Conservation (phyloP, 2,888 invertebrate species). For the Charanyca ferruginea region DNA sequence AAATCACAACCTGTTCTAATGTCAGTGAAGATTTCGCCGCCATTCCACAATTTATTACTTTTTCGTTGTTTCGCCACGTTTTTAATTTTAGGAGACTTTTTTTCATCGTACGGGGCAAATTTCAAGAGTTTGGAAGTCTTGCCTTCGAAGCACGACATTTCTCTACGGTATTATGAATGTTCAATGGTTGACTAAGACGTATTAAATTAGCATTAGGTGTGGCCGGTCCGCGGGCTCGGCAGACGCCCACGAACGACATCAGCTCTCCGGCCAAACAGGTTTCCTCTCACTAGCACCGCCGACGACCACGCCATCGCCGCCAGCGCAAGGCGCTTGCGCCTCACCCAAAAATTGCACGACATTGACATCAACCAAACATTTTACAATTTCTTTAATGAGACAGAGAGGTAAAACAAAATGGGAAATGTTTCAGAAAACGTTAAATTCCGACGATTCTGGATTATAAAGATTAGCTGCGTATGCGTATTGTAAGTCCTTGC, state of each 20-base stretch:
- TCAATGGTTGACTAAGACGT: constrained; percentile 40
- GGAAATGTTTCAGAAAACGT: neutral
- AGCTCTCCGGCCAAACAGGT: constrained; percentile 80
- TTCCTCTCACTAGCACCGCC: constrained; percentile 83
- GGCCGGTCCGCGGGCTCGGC: constrained; percentile 66
- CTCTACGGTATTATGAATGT: constrained; percentile 12
- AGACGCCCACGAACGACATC: constrained; percentile 79
- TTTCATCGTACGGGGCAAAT: neutral
- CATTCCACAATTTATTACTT: constrained; percentile 64
- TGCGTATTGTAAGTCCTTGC: constrained; percentile 25
- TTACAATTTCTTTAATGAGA: neutral
- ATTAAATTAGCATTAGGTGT: constrained; percentile 70
- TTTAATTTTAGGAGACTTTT: constrained; percentile 14
- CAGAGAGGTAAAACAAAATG: constrained; percentile 1
- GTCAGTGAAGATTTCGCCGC: constrained; percentile 72
- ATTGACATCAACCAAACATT: constrained; percentile 8
- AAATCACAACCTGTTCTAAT: constrained; percentile 88
- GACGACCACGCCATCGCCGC: constrained; percentile 64
- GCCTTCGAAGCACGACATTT: constrained; percentile 10
- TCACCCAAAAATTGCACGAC: constrained; percentile 54
- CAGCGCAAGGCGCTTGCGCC: constrained; percentile 37
- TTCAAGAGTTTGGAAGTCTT: constrained; percentile 1
- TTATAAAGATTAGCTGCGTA: constrained; percentile 1
- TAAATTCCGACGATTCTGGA: neutral
- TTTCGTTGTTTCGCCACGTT: constrained; percentile 61